Evolutionary conservation across 2,888 invertebrate genomes (phyloP), one percentile per base, ranked within the genome.

Genomic region (Lingula anatina): DNA sequence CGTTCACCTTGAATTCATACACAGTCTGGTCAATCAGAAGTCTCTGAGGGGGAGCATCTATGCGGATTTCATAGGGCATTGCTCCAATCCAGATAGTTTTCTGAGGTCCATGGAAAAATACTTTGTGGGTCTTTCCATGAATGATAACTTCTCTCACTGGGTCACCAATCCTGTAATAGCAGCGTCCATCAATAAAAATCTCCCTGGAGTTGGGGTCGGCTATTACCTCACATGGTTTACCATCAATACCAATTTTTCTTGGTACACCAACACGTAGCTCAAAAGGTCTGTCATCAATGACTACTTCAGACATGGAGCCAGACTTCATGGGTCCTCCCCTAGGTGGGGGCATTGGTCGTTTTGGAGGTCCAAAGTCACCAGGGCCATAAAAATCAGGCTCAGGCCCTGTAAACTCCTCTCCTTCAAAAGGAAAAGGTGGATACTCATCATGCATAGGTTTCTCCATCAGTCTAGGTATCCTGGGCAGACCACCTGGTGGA

Each of bases 1-100:
- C 90, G 66, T 94, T 92, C 66, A 89, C 90, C 21, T 91, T 80
- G 41, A 91, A 88, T 70, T 90, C 90, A 59, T 89, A 82, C 0
- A 87, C 85, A 20, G 85, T 79, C 0, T 86, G 86, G 70, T 91
- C 91, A 40, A 94, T 90, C 51, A 85, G 85, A 31, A 92, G 89
- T 4, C 57, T 60, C 50, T 65, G 62, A 15, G 74, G 71, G 23
- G 75, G 73, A 9, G 72, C 69, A 63, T 74, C 73, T 21, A 69
- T 50, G n/a, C 68, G 50, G 5, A 75, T 57, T 38, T 73, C 70
- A 59, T 63, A 66, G 47, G 63, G 64, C 31, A 63, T 54, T 4
- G 67, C 67, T 56, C 73, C 71, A 40, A 75, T 62, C 75, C 75
- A 75, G 15, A 75, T 36, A 27, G 56, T 54, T 37, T 61, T 60